A percentile compares a stretch with the other conserved stretches of the same genome.
Evolutionary conservation across 2,888 invertebrate genomes (phyloP).

Genomic region (Neria commutata): DNA sequence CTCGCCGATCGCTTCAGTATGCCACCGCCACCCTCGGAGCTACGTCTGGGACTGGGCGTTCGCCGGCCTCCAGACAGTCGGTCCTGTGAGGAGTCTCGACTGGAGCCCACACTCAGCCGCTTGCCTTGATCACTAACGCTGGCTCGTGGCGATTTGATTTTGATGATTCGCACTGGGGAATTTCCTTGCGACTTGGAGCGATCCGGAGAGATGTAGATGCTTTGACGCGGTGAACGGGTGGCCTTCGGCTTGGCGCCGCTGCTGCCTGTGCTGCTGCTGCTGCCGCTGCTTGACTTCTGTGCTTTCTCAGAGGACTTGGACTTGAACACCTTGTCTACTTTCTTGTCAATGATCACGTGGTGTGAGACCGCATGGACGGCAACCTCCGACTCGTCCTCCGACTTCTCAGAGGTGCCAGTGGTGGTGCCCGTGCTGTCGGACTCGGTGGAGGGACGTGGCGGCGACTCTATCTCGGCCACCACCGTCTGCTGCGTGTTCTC

Average conservation of each 20-base stretch:
- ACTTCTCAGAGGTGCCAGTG: slow-evolving; percentile 58
- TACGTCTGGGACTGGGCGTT: slow-evolving; percentile 58
- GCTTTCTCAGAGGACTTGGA: slow-evolving; percentile 48
- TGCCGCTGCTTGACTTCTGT: slow-evolving; percentile 22
- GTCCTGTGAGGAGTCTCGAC: slow-evolving; percentile 51
- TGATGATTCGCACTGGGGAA: slow-evolving; percentile 61
- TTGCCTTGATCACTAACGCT: slow-evolving; percentile 65
- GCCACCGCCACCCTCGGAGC: slow-evolving; percentile 58
- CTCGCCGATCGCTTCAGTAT: slow-evolving; percentile 57
- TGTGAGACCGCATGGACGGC: slow-evolving; percentile 38
- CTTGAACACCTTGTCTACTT: slow-evolving; percentile 61
- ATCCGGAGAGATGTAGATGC: slow-evolving; percentile 66
- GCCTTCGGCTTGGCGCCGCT: slow-evolving; percentile 43
- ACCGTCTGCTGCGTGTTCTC: slow-evolving; percentile 57
- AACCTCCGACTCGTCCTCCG: slow-evolving; percentile 58
- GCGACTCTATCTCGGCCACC: slow-evolving; percentile 55
- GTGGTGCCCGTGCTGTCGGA: slow-evolving; percentile 56
- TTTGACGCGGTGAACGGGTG: slow-evolving; percentile 64
- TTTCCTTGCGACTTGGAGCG: slow-evolving; percentile 60
- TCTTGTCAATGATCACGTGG: slow-evolving; percentile 59
- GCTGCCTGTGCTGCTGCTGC: slow-evolving; percentile 37
- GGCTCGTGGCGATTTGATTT: slow-evolving; percentile 64
- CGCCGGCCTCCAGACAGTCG: slow-evolving; percentile 50
- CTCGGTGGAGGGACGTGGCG: slow-evolving; percentile 52
- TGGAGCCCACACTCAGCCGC: slow-evolving; percentile 53